Evolutionary conservation across 2,113 vertebrate genomes (phyloP).

Genomic region (Planiliza haematocheilus): DNA sequence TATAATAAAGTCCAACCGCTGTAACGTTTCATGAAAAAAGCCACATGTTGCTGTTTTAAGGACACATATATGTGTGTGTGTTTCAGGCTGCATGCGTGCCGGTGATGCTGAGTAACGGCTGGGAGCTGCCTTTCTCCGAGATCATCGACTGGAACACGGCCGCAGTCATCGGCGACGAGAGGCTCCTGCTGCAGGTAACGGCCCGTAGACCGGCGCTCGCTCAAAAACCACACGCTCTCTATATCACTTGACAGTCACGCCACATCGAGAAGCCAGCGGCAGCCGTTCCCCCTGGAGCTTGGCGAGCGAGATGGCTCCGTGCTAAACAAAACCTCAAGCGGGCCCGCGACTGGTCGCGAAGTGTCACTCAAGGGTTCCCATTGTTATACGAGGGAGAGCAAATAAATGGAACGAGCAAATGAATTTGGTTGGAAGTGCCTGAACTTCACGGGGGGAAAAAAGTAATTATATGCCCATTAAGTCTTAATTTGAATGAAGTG

Average conservation of each 20-base stretch:
- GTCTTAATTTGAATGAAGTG: conserved; percentile 69
- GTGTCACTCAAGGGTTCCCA: conserved; percentile 33
- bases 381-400: conserved; percentile 30
- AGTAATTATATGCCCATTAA: conserved; percentile 76
- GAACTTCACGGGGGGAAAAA: conserved; percentile 45
- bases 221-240: conserved; percentile 4
- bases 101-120: conserved; percentile 86
- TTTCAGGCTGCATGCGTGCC: conserved; percentile 82
- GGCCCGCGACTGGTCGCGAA: conserved; percentile 34
- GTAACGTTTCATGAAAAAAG: too few relatives aligned
- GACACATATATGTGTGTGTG: conserved; percentile 30
- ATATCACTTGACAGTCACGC: not conserved
- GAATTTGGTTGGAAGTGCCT: conserved; percentile 48
- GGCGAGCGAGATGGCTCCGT: not conserved
- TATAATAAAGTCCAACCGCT: too few relatives aligned
- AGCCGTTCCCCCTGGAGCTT: not conserved
- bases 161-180: conserved; percentile 85
- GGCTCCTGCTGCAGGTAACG: conserved; percentile 84
- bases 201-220: not conserved
- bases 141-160: conserved; percentile 86
- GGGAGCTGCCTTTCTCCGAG: conserved; percentile 86
- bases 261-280: not conserved
- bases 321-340: conserved; percentile 5
- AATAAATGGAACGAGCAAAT: conserved; percentile 58
- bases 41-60: too few relatives aligned